These are phyloP conservation scores for Hydroisotoma schaefferi DNA, from an alignment of 2,888 invertebrate species.

Conservation along the genomic window DNA sequence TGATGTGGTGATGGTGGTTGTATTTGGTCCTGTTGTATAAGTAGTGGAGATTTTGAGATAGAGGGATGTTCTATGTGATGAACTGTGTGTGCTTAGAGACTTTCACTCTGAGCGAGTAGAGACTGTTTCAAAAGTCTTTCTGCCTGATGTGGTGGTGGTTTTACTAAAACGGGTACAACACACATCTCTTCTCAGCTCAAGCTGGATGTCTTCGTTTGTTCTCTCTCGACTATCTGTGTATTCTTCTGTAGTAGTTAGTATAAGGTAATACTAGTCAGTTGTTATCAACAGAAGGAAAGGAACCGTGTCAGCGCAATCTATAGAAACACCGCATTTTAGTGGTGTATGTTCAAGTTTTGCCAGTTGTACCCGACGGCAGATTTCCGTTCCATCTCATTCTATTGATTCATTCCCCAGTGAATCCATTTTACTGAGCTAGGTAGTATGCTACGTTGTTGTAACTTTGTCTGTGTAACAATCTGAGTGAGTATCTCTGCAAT, in stretches of 20 bases:
- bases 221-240: too few relatives aligned
- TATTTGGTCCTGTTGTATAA: too few relatives aligned
- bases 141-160: not conserved
- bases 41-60: not conserved
- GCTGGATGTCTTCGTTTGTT: not conserved
- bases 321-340: conserved; percentile 28
- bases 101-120: too few relatives aligned
- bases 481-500: conserved; percentile 2
- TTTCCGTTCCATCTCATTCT: conserved; percentile 33
- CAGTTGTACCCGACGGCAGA: conserved; percentile 30
- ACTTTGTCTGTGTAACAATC: not conserved
- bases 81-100: not conserved
- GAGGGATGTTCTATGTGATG: conserved; percentile 8
- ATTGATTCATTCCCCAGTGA: conserved; percentile 36
- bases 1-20: too few relatives aligned
- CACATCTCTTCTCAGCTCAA: not conserved
- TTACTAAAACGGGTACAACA: conserved; percentile 8
- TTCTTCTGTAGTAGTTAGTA: not conserved
- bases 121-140: too few relatives aligned
- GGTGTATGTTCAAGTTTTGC: conserved; percentile 21
- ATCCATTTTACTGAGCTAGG: conserved; percentile 25
- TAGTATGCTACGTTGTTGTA: conserved; percentile 14
- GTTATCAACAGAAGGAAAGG: conserved; percentile 34
- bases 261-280: conserved; percentile 19
- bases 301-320: conserved; percentile 30